Evolutionary conservation across 2,888 invertebrate species (phyloP), one percentile per base, ranked within the genome.

Genomic region (Agonopterix arenella): DNA sequence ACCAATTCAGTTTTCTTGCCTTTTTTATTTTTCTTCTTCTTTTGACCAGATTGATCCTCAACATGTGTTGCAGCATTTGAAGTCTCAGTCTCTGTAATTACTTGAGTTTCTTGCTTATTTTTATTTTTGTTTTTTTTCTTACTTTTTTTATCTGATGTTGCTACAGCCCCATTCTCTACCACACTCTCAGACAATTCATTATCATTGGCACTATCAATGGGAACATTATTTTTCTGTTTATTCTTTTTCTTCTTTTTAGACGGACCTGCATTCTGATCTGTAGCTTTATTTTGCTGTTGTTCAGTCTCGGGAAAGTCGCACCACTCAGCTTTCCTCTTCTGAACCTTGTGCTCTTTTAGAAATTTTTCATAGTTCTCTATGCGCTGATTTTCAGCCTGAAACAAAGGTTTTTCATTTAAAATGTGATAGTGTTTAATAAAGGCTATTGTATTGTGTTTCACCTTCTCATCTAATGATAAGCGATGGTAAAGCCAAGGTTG

Each of bases 331-430:
- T 84, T 81, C 46, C 84, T 77, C 57, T 81, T 84, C 49, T 83
- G 79, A 28, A 81, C 74, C 60, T 80, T 84, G 42, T 82, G 81
- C 57, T 91, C 90, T 59, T 88, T 88, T 1, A 90, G 64, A 64
- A 90, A 90, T 16, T 84, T 85, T 53, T 85, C 83, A 59, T 90
- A 90, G 54, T 90, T 90, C 47, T 86, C 78, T 51, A 89, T 81
- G 13, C 88, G 79, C 64, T 88, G 81, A 45, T 85, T 75, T 70
- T 86, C 90, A 46, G 84, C 89, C 90, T 90, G 57, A 16, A 80
- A 80, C 4, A 3, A 18, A 18, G 4, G 1, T 4, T 18, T 18
- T 18, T 18, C 18, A 18, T 18, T 18, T 18, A 3, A 18, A 18
- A 18, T 18, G 18, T 2, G 18, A 18, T 18, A 2, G 18, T 18